These are phyloP conservation scores for Rhopilema esculentum DNA, from an alignment of 30 jellyfish, hydroid and myxozoan genomes.

Conservation along the genomic window DNA sequence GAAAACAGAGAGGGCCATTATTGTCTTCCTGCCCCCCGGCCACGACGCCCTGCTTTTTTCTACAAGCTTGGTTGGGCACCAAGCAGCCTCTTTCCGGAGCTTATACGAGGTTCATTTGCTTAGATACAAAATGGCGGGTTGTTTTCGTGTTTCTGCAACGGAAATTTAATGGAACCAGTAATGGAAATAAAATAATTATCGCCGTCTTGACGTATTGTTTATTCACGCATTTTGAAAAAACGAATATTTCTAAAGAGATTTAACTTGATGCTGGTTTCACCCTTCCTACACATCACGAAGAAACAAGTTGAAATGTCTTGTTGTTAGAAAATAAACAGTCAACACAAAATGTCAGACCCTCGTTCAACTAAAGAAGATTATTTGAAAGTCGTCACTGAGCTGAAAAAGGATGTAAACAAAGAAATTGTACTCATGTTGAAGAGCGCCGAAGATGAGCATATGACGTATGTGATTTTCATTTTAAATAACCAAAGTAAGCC, in stretches of 20 bases:
- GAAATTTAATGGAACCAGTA: background rate
- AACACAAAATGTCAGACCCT: constrained; percentile 77
- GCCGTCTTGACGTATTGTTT: background rate
- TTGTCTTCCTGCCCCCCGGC: background rate
- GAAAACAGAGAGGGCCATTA: background rate
- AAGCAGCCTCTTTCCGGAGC: background rate
- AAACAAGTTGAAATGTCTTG: no score
- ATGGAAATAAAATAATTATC: background rate
- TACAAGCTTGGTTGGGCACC: background rate
- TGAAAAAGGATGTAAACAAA: constrained; percentile 45
- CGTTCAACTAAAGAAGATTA: constrained; percentile 62
- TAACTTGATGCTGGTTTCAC: background rate
- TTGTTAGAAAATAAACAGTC: background rate
- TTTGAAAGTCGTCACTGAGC: constrained; percentile 50
- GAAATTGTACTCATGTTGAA: constrained; percentile 71
- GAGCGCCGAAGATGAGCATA: constrained; percentile 64
- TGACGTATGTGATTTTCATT: constrained; percentile 26
- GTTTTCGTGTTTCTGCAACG: background rate
- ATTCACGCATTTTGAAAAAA: background rate
- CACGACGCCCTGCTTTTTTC: background rate
- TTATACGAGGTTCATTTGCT: background rate
- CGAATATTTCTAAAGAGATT: background rate
- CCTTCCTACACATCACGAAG: no score
- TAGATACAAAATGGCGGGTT: constrained; percentile 27
- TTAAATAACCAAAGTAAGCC: no score